Conservation (phyloP, 2,888 invertebrate species). For the Belgica antarctica region DNA sequence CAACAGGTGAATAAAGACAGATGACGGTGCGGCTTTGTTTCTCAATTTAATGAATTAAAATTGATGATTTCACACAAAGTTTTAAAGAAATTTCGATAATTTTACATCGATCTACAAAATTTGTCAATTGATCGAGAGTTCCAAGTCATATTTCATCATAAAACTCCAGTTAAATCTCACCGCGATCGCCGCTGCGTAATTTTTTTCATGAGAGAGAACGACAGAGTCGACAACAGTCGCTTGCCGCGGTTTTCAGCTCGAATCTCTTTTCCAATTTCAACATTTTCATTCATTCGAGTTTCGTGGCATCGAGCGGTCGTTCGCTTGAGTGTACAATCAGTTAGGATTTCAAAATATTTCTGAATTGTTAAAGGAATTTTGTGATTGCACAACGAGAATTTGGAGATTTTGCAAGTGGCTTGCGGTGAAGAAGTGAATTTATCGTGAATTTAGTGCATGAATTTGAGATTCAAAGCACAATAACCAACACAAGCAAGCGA, state of each 20-base stretch:
- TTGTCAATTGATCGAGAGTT: neutral
- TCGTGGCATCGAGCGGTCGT: neutral
- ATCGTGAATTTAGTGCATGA: neutral
- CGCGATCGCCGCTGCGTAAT: neutral
- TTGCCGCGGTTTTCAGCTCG: neutral
- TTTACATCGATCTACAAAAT: neutral
- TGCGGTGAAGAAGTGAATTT: neutral
- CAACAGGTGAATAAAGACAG: neutral
- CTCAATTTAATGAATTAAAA: neutral
- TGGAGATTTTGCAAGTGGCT: neutral
- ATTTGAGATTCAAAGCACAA: neutral
- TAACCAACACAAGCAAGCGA: neutral
- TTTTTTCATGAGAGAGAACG: neutral
- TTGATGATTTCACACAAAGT: neutral
- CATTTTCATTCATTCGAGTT: conserved; percentile 23
- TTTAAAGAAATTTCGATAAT: neutral
- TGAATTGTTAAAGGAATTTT: neutral
- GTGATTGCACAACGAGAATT: neutral
- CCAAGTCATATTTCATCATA: neutral
- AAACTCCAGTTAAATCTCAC: neutral
- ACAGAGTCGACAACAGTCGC: neutral
- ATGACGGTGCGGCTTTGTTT: neutral
- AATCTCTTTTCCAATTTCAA: neutral
- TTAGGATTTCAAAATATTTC: neutral
- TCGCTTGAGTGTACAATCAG: neutral